Conservation (phyloP, 2,113 vertebrate species). For the Anthoscopus minutus region DNA sequence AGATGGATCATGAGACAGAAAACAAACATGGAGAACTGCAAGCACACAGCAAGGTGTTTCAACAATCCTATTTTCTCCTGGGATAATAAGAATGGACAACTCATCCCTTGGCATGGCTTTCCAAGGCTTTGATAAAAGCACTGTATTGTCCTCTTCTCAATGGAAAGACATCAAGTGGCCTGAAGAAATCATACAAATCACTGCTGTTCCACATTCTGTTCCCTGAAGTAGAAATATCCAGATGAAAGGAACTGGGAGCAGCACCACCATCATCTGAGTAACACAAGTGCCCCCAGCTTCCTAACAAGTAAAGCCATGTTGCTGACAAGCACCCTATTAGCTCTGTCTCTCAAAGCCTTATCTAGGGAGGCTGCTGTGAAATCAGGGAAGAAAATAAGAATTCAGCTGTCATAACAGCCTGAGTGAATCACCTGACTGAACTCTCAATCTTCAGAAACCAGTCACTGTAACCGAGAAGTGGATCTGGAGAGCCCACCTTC, state of each 20-base stretch:
- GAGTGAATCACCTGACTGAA: slow-evolving; percentile 19
- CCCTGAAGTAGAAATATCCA: background rate
- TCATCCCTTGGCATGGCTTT: background rate
- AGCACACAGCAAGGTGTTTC: background rate
- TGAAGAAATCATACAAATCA: background rate
- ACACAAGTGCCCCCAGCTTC: background rate
- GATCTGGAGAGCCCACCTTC: background rate
- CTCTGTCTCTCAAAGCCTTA: slow-evolving; percentile 53
- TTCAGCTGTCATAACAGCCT: slow-evolving; percentile 41
- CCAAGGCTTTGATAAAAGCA: background rate
- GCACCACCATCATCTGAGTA: background rate
- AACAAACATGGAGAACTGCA: background rate
- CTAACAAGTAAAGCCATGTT: background rate
- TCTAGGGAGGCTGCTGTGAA: slow-evolving; percentile 38
- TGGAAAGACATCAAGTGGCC: background rate
- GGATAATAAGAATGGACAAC: background rate
- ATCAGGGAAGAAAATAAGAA: slow-evolving; percentile 33
- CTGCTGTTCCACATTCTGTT: background rate
- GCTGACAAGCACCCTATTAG: slow-evolving; percentile 32
- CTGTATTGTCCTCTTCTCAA: background rate
- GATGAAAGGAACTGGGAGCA: background rate
- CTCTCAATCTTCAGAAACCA: slow-evolving; percentile 30
- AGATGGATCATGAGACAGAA: background rate
- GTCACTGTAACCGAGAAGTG: background rate
- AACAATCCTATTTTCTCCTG: background rate